phyloP scores from a whole-genome alignment of 92 coral and sea anemone genomes.

The Parazoanthus atlanticus region DNA sequence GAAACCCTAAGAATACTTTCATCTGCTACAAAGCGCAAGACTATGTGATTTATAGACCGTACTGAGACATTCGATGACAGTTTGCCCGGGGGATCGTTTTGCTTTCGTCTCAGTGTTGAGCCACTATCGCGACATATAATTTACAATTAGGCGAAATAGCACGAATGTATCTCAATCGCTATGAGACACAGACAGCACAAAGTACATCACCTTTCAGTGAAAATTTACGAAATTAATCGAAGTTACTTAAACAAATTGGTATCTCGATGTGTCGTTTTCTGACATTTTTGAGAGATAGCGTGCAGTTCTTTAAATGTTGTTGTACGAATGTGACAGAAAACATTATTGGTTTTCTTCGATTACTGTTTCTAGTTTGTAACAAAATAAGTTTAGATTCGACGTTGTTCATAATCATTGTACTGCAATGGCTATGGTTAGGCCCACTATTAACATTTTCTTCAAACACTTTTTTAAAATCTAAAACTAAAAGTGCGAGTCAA shows the following conservation, averaged over 20 bases:
- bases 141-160: not conserved
- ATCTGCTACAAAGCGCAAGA: not conserved
- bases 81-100: constrained; percentile 1
- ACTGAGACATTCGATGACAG: not conserved
- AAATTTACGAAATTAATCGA: not conserved
- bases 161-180: constrained; percentile 4
- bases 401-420: not conserved
- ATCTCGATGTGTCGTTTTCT: not conserved
- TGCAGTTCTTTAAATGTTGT: constrained; percentile 1
- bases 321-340: constrained; percentile 1
- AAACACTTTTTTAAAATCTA: not conserved
- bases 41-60: not conserved
- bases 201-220: not conserved
- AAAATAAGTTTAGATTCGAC: not conserved
- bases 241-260: not conserved
- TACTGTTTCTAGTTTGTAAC: not conserved
- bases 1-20: not conserved
- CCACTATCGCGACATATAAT: constrained; percentile 14
- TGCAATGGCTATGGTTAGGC: not conserved
- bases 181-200: not conserved
- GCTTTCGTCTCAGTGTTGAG: constrained; percentile 1
- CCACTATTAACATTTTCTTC: not conserved
- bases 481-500: not conserved
- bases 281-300: not conserved
- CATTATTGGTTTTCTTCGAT: not conserved